These are phyloP conservation scores for Syngnathus floridae DNA, from an alignment of 2,113 vertebrate genomes.

Conservation along the genomic window DNA sequence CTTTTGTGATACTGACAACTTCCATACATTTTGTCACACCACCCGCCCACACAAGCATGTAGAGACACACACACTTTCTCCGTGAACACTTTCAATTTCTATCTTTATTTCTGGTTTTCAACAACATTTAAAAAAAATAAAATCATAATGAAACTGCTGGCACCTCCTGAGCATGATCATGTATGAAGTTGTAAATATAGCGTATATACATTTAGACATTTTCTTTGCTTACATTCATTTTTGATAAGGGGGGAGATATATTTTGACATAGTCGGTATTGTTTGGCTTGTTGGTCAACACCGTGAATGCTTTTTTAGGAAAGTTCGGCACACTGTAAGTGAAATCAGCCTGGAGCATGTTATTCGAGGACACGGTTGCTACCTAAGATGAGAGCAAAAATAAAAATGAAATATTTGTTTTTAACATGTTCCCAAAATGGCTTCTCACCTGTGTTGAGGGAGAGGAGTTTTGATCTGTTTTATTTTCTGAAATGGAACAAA, in stretches of 20 bases:
- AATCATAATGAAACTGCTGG: neutral
- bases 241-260: slow-evolving; percentile 3
- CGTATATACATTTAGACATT: neutral
- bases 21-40: neutral
- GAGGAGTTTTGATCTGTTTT: slow-evolving; percentile 1
- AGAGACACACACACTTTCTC: neutral
- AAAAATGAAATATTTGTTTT: neutral
- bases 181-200: too few relatives aligned
- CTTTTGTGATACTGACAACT: neutral
- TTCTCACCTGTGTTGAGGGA: slow-evolving; percentile 35
- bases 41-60: neutral
- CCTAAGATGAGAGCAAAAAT: slow-evolving; percentile 25
- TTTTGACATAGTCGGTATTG: slow-evolving; percentile 40
- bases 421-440: neutral
- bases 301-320: slow-evolving; percentile 37
- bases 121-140: neutral
- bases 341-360: slow-evolving; percentile 4
- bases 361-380: neutral
- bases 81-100: neutral
- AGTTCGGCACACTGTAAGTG: slow-evolving; percentile 57
- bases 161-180: too few relatives aligned
- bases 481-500: slow-evolving; percentile 7
- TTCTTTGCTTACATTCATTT: neutral
- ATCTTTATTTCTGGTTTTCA: neutral
- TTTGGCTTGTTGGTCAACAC: slow-evolving; percentile 1